Evolutionary conservation across 2,797 vertebrate genomes (phyloP).

Genomic region (Champsocephalus esox): DNA sequence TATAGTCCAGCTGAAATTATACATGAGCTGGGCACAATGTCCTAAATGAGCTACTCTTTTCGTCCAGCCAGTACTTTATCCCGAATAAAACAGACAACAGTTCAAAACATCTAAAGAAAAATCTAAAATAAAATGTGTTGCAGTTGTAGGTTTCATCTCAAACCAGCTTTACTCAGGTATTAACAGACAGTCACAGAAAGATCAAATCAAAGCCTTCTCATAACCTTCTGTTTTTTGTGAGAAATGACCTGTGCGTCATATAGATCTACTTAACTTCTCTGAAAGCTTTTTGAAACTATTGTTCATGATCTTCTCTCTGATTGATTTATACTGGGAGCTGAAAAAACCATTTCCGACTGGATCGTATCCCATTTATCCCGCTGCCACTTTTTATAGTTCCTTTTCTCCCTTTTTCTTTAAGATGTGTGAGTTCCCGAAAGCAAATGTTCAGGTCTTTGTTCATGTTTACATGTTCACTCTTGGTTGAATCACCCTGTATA

Average conservation of each 20-base stretch:
- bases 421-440: not conserved
- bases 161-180: not conserved
- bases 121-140: no score
- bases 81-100: not conserved
- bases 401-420: not conserved
- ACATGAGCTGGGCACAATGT: not conserved
- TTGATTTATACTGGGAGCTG: constrained; percentile 22
- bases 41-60: not conserved
- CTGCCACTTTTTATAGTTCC: constrained; percentile 6
- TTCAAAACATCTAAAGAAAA: constrained; percentile 5
- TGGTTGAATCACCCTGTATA: not conserved
- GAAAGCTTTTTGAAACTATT: constrained; percentile 20
- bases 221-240: constrained; percentile 9
- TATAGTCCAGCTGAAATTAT: constrained; percentile 1
- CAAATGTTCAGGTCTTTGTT: not conserved
- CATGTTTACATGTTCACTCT: not conserved
- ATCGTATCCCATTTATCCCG: constrained; percentile 9
- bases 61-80: not conserved
- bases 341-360: constrained; percentile 3
- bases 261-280: constrained; percentile 6
- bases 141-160: not conserved
- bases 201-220: constrained; percentile 20
- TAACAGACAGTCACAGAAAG: constrained; percentile 17
- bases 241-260: constrained; percentile 8
- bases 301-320: constrained; percentile 1